Percentiles rank a stretch among this genome's conserved stretches.
Evolutionary conservation across 2,888 invertebrate genomes (phyloP).

Genomic region (Cyclophora punctaria): DNA sequence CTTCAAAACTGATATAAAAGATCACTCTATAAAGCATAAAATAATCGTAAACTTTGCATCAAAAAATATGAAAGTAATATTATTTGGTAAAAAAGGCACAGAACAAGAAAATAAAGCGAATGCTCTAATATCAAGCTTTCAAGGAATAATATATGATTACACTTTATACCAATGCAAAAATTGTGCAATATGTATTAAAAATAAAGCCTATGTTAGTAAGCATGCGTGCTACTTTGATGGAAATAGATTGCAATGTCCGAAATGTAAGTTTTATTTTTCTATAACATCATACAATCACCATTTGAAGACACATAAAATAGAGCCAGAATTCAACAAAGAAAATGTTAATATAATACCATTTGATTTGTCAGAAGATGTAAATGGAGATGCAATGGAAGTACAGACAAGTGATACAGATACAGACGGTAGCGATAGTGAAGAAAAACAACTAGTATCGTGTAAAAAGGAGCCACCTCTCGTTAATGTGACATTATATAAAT

Average conservation of each 20-base stretch:
- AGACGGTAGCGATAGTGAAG: no score
- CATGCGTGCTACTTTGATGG: constrained; percentile 36
- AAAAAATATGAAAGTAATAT: constrained; percentile 42
- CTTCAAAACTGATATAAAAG: constrained; percentile 25
- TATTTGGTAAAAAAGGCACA: constrained; percentile 31
- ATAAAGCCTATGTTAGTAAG: constrained; percentile 17
- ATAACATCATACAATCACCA: constrained; percentile 36
- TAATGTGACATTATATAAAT: constrained; percentile 29
- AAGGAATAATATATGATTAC: constrained; percentile 41
- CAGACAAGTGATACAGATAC: neutral
- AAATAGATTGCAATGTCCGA: constrained; percentile 33
- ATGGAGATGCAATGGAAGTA: constrained; percentile 4
- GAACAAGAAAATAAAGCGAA: constrained; percentile 3
- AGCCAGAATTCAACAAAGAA: constrained; percentile 34
- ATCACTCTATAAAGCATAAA: constrained; percentile 41
- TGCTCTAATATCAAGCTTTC: constrained; percentile 24
- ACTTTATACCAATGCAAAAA: constrained; percentile 43
- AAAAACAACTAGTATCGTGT: no score
- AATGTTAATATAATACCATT: constrained; percentile 38
- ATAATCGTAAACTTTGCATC: constrained; percentile 30
- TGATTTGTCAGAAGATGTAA: constrained; percentile 6
- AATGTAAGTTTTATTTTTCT: constrained; percentile 40
- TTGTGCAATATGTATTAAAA: constrained; percentile 39
- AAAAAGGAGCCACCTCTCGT: no score
- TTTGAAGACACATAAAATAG: constrained; percentile 34